Evolutionary conservation across 2,797 vertebrate genomes (phyloP).

Genomic region (Decapterus maruadsi): DNA sequence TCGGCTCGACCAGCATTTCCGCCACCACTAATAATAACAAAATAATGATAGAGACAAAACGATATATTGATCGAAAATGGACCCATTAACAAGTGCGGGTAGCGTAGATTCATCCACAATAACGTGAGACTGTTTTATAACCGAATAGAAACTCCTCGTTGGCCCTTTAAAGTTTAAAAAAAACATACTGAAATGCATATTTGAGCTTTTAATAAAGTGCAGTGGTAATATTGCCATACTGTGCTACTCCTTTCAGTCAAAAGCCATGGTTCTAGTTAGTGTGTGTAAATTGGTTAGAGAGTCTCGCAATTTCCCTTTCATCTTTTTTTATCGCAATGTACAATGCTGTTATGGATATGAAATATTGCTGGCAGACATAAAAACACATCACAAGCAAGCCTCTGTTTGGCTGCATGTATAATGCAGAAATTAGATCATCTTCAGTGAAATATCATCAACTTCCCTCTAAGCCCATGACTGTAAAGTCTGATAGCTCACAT

Average conservation of each 20-base stretch:
- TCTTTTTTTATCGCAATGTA: conserved; percentile 47
- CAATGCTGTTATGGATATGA: conserved; percentile 56
- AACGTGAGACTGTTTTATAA: too few species aligned
- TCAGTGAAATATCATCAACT: conserved; percentile 43
- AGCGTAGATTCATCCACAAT: too few species aligned
- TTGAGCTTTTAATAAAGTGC: not conserved
- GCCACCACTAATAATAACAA: too few species aligned
- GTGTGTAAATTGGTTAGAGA: not conserved
- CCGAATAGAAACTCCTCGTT: too few species aligned
- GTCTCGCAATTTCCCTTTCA: conserved; percentile 38
- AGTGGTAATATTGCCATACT: not conserved
- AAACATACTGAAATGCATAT: not conserved
- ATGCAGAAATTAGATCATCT: conserved; percentile 51
- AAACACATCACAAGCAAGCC: conserved; percentile 47
- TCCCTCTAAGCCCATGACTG: conserved; percentile 22
- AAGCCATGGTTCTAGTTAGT: not conserved
- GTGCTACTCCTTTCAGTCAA: conserved; percentile 6
- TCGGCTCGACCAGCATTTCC: too few species aligned
- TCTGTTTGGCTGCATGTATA: conserved; percentile 39
- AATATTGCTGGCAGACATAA: conserved; percentile 54
- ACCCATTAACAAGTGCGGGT: too few species aligned
- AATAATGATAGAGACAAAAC: too few species aligned
- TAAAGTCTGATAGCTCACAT: conserved; percentile 26
- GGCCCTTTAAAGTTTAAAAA: too few species aligned
- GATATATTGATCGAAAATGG: too few species aligned